Conservation (phyloP, 1,140 invertebrate genomes). For the Thaumatotibia leucotreta region DNA sequence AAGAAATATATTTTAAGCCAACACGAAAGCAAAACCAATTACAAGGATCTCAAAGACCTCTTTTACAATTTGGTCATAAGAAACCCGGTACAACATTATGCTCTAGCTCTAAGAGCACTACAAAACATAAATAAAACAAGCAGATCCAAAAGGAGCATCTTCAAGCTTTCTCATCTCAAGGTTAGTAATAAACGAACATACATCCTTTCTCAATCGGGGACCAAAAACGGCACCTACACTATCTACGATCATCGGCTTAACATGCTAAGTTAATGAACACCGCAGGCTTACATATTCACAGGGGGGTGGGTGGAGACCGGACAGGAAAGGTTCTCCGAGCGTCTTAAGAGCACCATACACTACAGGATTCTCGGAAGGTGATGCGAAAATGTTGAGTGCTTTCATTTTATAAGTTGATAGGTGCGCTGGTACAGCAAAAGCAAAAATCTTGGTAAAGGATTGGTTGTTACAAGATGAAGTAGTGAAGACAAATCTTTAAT, state of each 20-base stretch:
- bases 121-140: too few relatives aligned
- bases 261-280: slow-evolving; percentile 64
- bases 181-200: not conserved
- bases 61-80: too few relatives aligned
- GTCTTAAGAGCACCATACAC: slow-evolving; percentile 11
- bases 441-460: too few relatives aligned
- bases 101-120: too few relatives aligned
- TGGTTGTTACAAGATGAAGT: too few relatives aligned
- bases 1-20: too few relatives aligned
- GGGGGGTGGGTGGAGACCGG: slow-evolving; percentile 20
- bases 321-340: slow-evolving; percentile 25
- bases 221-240: slow-evolving; percentile 30
- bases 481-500: too few relatives aligned
- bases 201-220: slow-evolving; percentile 31
- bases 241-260: slow-evolving; percentile 61
- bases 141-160: too few relatives aligned
- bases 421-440: too few relatives aligned
- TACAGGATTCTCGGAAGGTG: not conserved
- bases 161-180: not conserved
- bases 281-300: slow-evolving; percentile 52
- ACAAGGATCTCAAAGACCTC: too few relatives aligned
- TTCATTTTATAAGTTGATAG: not conserved
- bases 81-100: too few relatives aligned
- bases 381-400: not conserved
- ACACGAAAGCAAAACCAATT: too few relatives aligned